These are phyloP conservation scores for Emydura subglobosa DNA, from an alignment of 2,113 vertebrate species.

Conservation along the genomic window DNA sequence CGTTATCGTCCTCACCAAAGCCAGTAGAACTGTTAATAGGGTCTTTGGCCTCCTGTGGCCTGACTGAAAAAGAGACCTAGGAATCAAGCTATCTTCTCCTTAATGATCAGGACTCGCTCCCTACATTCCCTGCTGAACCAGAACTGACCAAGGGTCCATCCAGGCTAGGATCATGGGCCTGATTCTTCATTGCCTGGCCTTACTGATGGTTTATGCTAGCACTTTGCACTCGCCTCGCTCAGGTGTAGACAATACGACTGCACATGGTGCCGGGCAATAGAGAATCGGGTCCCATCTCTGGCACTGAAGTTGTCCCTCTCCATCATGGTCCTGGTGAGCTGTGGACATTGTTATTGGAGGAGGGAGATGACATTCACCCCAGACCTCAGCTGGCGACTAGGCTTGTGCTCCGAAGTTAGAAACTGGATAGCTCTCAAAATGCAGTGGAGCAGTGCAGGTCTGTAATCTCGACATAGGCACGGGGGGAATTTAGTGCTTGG, in stretches of 20 bases:
- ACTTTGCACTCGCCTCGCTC: neutral
- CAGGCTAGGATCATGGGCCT: neutral
- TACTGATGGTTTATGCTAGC: neutral
- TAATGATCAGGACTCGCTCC: neutral
- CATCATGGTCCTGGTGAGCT: neutral
- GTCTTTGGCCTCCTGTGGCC: conserved; percentile 50
- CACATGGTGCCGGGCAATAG: neutral
- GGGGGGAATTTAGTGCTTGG: accelerated
- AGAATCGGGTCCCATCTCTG: neutral
- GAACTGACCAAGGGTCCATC: neutral
- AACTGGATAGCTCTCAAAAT: accelerated
- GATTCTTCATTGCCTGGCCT: neutral
- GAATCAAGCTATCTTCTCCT: neutral
- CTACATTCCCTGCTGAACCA: too few species aligned
- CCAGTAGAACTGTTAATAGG: conserved; percentile 50
- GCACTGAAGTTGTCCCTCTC: neutral
- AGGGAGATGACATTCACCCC: neutral
- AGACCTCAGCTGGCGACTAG: neutral
- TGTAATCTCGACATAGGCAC: accelerated
- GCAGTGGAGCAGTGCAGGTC: accelerated
- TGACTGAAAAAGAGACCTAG: neutral
- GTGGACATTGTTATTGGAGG: neutral
- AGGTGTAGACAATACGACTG: neutral
- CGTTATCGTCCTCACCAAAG: accelerated
- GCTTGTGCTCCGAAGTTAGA: neutral